These are phyloP conservation scores for Dasyprocta punctata DNA, from an alignment of 2,113 vertebrate genomes.

Conservation along the genomic window DNA sequence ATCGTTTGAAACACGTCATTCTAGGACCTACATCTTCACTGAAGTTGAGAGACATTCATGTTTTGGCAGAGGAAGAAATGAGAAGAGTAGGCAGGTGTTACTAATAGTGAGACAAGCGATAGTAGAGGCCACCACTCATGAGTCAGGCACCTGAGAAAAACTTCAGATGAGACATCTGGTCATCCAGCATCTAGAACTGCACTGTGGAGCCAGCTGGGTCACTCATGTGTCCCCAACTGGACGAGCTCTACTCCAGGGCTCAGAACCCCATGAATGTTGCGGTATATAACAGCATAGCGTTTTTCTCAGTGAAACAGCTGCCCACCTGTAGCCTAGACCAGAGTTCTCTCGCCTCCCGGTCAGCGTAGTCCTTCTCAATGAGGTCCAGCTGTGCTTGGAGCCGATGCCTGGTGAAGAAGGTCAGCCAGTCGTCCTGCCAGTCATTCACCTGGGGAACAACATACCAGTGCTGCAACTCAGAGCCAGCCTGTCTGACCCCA, in stretches of 20 bases:
- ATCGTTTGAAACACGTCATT: background rate
- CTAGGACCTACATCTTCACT: background rate
- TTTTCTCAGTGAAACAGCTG: no score
- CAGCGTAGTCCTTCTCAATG: conserved; percentile 92
- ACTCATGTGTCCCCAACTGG: background rate
- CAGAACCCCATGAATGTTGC: background rate
- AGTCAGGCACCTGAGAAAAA: background rate
- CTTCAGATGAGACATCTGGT: background rate
- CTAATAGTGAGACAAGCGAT: background rate
- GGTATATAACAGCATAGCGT: background rate
- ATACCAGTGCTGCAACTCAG: no score
- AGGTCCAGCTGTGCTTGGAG: conserved; percentile 93
- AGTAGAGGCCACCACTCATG: background rate
- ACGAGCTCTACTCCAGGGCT: background rate
- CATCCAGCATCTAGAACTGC: background rate
- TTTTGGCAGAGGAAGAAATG: background rate
- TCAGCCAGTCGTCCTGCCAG: conserved; percentile 95
- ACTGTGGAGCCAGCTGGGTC: no score
- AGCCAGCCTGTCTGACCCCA: background rate
- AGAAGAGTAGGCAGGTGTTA: background rate
- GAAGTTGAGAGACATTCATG: background rate
- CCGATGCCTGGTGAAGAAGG: conserved; percentile 92
- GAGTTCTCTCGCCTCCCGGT: conserved; percentile 93
- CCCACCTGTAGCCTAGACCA: conserved; percentile 95
- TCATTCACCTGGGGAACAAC: conserved; percentile 90